A percentile compares a stretch with the other conserved stretches of the same genome.
Conservation (phyloP, 2,797 vertebrate genomes). For the Babyrousa celebensis region DNA sequence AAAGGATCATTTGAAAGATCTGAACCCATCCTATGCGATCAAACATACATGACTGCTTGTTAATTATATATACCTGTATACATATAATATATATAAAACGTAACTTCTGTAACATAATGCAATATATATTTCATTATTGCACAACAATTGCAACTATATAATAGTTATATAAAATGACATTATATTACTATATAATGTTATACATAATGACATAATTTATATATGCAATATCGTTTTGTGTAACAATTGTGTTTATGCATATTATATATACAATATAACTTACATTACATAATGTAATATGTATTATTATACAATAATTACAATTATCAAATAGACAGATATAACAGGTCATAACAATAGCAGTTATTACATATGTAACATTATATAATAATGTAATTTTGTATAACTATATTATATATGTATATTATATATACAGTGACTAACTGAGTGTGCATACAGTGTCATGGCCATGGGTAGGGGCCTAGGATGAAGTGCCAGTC, state of each 20-base stretch:
- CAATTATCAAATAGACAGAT: too few species aligned
- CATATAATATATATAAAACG: background rate
- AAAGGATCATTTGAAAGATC: slow-evolving; percentile 41
- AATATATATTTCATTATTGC: background rate
- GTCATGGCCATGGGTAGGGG: background rate
- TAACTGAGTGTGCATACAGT: background rate
- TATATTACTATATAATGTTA: too few species aligned
- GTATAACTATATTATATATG: background rate
- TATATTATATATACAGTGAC: background rate
- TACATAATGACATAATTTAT: background rate
- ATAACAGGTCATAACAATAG: too few species aligned
- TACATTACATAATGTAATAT: too few species aligned
- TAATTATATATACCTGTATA: background rate
- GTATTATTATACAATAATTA: too few species aligned
- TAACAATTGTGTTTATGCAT: too few species aligned
- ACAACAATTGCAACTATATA: background rate
- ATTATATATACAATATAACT: too few species aligned
- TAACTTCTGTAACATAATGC: background rate
- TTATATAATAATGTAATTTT: background rate
- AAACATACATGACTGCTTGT: background rate
- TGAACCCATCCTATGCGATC: background rate
- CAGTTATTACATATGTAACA: too few species aligned
- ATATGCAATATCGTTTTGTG: too few species aligned
- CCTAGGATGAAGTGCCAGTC: background rate
- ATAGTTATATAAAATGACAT: background rate